phyloP scores from a whole-genome alignment of 2,888 invertebrate genomes.

The Brachyopa scutellaris region DNA sequence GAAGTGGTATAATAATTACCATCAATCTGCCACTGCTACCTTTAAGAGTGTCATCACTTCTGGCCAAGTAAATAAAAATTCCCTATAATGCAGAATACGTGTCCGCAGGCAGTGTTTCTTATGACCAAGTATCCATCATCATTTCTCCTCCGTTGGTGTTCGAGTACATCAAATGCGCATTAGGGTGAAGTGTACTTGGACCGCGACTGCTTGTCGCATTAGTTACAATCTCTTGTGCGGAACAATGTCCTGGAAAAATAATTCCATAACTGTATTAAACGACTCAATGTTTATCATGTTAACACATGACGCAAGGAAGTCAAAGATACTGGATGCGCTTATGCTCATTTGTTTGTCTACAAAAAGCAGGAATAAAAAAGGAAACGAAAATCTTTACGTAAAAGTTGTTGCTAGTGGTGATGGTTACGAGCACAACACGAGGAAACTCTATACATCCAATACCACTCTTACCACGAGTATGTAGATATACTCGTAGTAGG shows the following conservation, averaged over 20 bases:
- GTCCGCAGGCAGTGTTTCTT: not conserved
- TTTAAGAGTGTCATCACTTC: slow-evolving; percentile 24
- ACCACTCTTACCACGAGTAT: too few relatives aligned
- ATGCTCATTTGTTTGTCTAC: not conserved
- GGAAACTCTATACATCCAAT: too few relatives aligned
- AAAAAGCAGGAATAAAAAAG: too few relatives aligned
- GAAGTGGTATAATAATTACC: too few relatives aligned
- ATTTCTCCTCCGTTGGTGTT: not conserved
- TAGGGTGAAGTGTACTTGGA: slow-evolving; percentile 9
- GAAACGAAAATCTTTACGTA: too few relatives aligned
- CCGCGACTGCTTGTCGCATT: slow-evolving; percentile 26
- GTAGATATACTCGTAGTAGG: too few relatives aligned
- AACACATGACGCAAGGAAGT: slow-evolving; percentile 20
- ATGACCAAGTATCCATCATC: slow-evolving; percentile 5
- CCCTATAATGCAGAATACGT: slow-evolving; percentile 15
- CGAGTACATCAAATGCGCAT: slow-evolving; percentile 39
- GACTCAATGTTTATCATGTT: slow-evolving; percentile 19
- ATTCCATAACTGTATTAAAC: slow-evolving; percentile 26
- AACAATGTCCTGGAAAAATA: slow-evolving; percentile 18
- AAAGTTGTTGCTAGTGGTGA: not conserved
- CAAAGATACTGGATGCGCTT: not conserved
- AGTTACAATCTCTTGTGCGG: slow-evolving; percentile 27
- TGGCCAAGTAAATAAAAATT: slow-evolving; percentile 3
- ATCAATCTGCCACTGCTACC: slow-evolving; percentile 36
- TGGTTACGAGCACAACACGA: too few relatives aligned